Evolutionary conservation across 1,140 invertebrate species (phyloP), one percentile per base, ranked within the genome.

Genomic region (Listronotus bonariensis): DNA sequence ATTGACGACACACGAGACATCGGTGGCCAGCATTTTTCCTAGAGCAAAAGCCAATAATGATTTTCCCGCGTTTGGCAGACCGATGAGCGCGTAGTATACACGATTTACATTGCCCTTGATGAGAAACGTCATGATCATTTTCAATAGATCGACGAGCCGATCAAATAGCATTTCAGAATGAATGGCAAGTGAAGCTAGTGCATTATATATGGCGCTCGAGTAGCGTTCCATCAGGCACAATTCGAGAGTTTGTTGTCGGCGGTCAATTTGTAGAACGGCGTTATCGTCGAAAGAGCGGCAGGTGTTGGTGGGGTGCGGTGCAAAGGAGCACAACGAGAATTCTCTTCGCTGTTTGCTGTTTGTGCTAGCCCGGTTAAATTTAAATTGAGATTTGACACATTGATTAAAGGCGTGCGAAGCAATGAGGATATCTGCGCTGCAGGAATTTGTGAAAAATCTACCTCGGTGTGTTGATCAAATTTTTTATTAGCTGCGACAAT

Each of bases 11-110:
- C 38, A 40, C 38, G 38, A 40, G 38, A 40, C 38, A 40, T 40
- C 38, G 38, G 38, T 40, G 38, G 38, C 38, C 38, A 40, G 38
- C 38, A 40, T 40, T 40, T 40, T 40, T 40, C 38, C 38, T 40
- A 40, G 38, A 40, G 38, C 38, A 40, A 40, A 40, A 40, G 38
- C 38, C 38, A 40, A 40, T 40, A 40, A 40, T 40, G 38, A 40
- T 40, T 40, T 40, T 2, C 38, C 38, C 38, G 38, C 38, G 38
- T 40, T 40, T 14, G 38, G 38, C 38, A 40, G 38, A 40, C 38
- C 38, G 38, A 40, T 40, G 38, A 40, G 38, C 38, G 38, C 38
- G 38, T 40, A 40, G 38, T 40, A 40, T 40, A 40, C 38, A 3
- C 38, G 38, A 40, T 40, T 40, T 40, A 40, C 38, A 40, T 40